Percentiles rank a stretch among this genome's conserved stretches.
Conservation (phyloP, 2,113 vertebrate species). For the Zosterops japonicus region DNA sequence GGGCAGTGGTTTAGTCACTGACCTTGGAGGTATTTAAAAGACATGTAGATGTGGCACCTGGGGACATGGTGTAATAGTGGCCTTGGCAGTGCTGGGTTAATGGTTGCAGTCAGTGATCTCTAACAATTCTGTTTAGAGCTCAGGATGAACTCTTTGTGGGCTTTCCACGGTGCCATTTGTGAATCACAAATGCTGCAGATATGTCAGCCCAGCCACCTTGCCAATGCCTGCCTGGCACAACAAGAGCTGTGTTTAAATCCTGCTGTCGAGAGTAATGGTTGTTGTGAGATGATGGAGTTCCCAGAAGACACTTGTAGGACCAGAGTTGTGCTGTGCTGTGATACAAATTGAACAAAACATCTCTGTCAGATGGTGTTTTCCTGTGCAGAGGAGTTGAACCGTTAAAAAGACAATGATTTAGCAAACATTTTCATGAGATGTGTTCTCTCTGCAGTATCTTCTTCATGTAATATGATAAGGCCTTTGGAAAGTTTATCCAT, state of each 20-base stretch:
- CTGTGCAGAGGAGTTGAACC: neutral
- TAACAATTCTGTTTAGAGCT: neutral
- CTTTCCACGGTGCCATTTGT: neutral
- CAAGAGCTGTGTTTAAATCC: neutral
- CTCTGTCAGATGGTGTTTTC: neutral
- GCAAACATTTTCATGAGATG: neutral
- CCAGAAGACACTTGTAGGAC: neutral
- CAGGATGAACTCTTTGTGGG: neutral
- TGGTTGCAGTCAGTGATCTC: neutral
- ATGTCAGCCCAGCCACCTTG: neutral
- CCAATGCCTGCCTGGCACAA: neutral
- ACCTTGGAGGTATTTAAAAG: neutral
- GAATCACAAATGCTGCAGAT: neutral
- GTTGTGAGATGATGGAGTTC: neutral
- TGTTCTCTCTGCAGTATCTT: neutral
- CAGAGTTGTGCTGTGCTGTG: neutral
- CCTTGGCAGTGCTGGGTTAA: neutral
- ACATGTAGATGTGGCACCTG: neutral
- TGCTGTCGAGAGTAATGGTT: neutral
- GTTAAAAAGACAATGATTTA: neutral
- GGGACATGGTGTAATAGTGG: neutral
- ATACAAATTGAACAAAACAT: neutral
- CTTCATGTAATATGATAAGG: neutral
- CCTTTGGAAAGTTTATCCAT: neutral
- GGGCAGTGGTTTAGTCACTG: neutral